Evolutionary conservation across 2,113 vertebrate species (phyloP), one percentile per base, ranked within the genome.

Genomic region (Oncorhynchus clarkii): DNA sequence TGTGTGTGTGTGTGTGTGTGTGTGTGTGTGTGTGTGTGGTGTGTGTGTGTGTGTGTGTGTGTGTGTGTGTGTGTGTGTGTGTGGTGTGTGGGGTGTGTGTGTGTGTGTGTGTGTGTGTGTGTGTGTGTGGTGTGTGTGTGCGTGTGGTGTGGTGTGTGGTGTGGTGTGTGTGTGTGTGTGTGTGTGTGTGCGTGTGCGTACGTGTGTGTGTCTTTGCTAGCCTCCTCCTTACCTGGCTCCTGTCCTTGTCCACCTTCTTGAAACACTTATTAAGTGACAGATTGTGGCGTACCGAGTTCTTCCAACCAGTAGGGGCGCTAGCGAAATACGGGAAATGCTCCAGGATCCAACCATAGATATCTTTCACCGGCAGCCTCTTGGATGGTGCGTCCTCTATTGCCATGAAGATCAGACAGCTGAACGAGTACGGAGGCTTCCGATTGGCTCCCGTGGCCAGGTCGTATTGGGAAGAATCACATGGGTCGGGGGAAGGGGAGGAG

Each of bases 321-420:
- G 96, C 95, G 91, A 98, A 99, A 93, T 99, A 99, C 0, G 97
- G 97, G 86, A 99, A 99, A 91, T 99, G 97, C 94, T 98, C 96
- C 89, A 99, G 94, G 91, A 99, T 99, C 97, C 97, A 99, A 89
- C 96, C 97, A 89, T 99, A 99, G 91, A 99, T 99, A 91, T 98
- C 97, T 93, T 99, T 99, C 60, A 99, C 97, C 0, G 97, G 97
- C 88, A 99, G 95, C 85, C 96, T 93, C 93, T 99, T 99, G 88
- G 94, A 95, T 0, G 97, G 97, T 5, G 97, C 97, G 71, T 98
- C 96, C 93, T 99, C 97, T 1, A 99, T 99, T 89, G 97, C 97
- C 96, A 99, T 98, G 94, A 99, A 99, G 92, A 99, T 99, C 94
- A 99, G 95, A 91, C 97, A 99, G 94, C 97, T 99, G 89, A 99